These are phyloP conservation scores for Myotis vivesi DNA, from an alignment of 2,797 vertebrate genomes.

Conservation along the genomic window DNA sequence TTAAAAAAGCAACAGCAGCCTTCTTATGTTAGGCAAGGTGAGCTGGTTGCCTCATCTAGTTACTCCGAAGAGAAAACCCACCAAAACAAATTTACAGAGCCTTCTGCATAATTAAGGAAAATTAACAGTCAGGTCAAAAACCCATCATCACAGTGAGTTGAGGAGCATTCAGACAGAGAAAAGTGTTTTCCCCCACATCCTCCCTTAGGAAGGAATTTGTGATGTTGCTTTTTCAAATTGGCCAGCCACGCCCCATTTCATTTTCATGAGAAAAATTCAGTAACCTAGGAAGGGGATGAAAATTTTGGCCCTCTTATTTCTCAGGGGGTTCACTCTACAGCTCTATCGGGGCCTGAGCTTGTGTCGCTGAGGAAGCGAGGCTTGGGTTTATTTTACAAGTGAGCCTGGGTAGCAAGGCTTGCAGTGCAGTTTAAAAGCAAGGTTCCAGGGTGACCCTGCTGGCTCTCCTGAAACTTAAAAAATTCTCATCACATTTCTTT, in stretches of 20 bases:
- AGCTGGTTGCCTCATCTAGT: constrained; percentile 39
- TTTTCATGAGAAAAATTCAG: background rate
- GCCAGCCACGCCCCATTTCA: background rate
- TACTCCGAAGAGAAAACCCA: constrained; percentile 9
- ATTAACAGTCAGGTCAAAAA: constrained; percentile 25
- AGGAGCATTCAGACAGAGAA: background rate
- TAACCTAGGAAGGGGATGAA: background rate
- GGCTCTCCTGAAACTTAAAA: constrained; percentile 1
- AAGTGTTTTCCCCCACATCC: too few species aligned
- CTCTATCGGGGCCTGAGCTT: background rate
- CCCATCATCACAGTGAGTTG: background rate
- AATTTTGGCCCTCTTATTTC: background rate
- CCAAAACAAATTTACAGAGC: constrained; percentile 42
- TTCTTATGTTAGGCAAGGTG: constrained; percentile 56
- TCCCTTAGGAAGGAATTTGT: background rate
- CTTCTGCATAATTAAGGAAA: background rate
- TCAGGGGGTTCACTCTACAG: background rate
- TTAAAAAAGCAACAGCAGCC: background rate
- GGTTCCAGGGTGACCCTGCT: background rate
- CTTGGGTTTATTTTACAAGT: background rate
- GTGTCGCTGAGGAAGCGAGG: background rate
- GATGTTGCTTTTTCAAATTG: background rate
- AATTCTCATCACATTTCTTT: background rate
- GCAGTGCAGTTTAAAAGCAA: background rate
- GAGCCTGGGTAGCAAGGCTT: background rate